Percentiles rank a stretch among this genome's conserved stretches.
Conservation (phyloP, 2,888 invertebrate genomes). For the Tenthredo mesomela region DNA sequence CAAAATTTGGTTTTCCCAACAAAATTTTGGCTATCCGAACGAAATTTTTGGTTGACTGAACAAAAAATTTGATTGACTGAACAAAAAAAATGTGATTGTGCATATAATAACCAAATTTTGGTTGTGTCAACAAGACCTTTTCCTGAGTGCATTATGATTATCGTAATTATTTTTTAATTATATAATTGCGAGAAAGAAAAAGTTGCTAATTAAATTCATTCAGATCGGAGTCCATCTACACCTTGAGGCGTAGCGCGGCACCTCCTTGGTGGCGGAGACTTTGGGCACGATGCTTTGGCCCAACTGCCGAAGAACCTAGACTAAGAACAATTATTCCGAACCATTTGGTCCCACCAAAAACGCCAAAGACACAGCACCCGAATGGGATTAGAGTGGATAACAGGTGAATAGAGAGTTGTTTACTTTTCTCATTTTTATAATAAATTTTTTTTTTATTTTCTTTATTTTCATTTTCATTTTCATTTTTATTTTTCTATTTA, state of each 20-base stretch:
- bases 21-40: no score
- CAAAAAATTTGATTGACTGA: no score
- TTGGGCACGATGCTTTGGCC: conserved; percentile 75
- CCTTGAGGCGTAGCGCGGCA: conserved; percentile 87
- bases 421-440: neutral
- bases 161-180: neutral
- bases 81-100: no score
- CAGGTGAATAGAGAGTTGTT: conserved; percentile 67
- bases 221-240: conserved; percentile 92
- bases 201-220: neutral
- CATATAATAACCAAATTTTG: no score
- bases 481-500: conserved; percentile 52
- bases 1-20: no score
- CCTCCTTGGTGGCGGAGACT: conserved; percentile 87
- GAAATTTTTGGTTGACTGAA: no score
- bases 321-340: conserved; percentile 90
- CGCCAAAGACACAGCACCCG: conserved; percentile 89
- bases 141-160: no score
- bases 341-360: conserved; percentile 90
- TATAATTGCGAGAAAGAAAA: neutral
- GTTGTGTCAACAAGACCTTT: no score
- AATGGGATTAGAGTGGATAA: conserved; percentile 91
- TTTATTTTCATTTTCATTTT: neutral
- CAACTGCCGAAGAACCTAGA: conserved; percentile 84
- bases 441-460: neutral